Base-by-base conservation (phyloP, 1,140 invertebrate genomes). In the Metopolophium dirhodum region DNA sequence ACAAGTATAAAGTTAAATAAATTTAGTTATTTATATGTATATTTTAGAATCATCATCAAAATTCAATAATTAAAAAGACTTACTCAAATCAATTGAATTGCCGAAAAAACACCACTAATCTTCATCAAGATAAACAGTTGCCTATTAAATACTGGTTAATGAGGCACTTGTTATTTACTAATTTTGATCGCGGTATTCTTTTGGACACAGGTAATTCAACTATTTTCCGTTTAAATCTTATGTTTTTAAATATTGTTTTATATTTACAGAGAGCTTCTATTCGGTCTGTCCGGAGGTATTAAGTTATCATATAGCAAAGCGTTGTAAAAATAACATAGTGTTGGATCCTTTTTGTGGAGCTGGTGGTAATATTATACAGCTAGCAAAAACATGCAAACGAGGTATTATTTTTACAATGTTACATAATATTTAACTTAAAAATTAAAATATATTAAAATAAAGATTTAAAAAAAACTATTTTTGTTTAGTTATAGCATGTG, bases 211-310 rank as follows among this genome's bases (percentile, higher is more conserved):
- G 90, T 91, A 49, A 30, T 49, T 77, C 18, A 26, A 57, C 47
- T 4, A 49, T 49, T 49, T 49, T 49, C 11, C 9, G 47, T 49
- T 49, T 49, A 49, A 49, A 61, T 61, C 26, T 61, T 61, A 30
- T 30, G 9, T 61, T 57, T 57, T 26, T 4, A 61, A 41, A 91
- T 11, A 1, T 20, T 82, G n/a, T 82, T 82, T 91, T 22, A 49
- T 22, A n/a, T 91, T 47, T 90, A 45, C 26, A 91, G 90, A 91
- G 37, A 91, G 45, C 35, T 82, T 91, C 3, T 91, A 98, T 96
- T 99, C 99, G 14, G 99, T 99, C 6, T 99, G 99, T 0, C n/a
- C 99, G 0, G 99, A 99, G 96, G 97, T 97, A 94, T 97, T 99
- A 93, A 99, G 99, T 45, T 96, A 96, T 92, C 98, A 99, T 95